Conservation (phyloP, 2,113 vertebrate species). For the Sinocyclocheilus grahami region DNA sequence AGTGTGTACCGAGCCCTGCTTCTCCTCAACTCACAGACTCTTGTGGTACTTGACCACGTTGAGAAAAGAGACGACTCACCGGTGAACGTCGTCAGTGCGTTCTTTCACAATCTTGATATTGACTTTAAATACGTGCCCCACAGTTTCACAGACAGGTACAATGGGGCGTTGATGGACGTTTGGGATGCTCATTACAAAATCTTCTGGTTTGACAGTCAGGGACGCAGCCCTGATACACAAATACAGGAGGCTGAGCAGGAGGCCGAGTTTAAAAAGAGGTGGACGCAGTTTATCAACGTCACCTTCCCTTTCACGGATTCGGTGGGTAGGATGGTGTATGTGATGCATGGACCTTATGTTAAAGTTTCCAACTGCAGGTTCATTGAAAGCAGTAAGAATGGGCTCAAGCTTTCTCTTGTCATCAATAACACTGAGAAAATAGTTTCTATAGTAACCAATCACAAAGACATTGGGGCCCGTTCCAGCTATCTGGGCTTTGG, state of each 20-base stretch:
- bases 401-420: constrained; percentile 82
- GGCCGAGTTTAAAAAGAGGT: constrained; percentile 96
- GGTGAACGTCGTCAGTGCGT: constrained; percentile 85
- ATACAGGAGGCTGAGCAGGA: constrained; percentile 97
- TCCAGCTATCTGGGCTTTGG: constrained; percentile 89
- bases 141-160: constrained; percentile 84
- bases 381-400: constrained; percentile 82
- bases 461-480: constrained; percentile 84
- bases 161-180: constrained; percentile 96
- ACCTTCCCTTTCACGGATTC: constrained; percentile 83
- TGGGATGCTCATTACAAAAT: constrained; percentile 99
- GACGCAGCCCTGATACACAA: constrained; percentile 84
- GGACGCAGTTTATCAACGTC: constrained; percentile 97
- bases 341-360: constrained; percentile 91
- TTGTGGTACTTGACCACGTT: constrained; percentile 91
- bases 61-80: constrained; percentile 85
- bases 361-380: constrained; percentile 88
- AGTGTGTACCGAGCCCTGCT: constrained; percentile 90
- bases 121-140: constrained; percentile 95
- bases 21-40: constrained; percentile 89
- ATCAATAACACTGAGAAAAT: constrained; percentile 87
- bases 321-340: constrained; percentile 84
- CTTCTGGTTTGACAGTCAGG: constrained; percentile 94
- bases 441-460: constrained; percentile 88
- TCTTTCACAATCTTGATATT: constrained; percentile 98